Percentiles rank a stretch among this genome's conserved stretches.
phyloP scores from a whole-genome alignment of 1,140 invertebrate species.

The Achroia grisella region DNA sequence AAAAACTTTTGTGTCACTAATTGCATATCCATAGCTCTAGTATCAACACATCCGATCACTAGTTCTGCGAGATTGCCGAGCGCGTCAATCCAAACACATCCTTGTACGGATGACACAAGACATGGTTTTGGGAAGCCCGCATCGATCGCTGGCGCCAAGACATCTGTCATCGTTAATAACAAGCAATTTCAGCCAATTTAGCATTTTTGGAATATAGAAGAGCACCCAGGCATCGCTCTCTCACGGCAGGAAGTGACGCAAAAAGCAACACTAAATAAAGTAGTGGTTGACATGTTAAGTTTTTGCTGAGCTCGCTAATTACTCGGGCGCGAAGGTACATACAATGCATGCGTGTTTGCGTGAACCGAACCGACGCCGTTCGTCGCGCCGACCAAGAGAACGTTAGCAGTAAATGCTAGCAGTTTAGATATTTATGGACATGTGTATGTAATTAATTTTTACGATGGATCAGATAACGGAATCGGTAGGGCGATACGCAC shows the following conservation, averaged over 20 bases:
- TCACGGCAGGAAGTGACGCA: slow-evolving; percentile 52
- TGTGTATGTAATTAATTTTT: slow-evolving; percentile 71
- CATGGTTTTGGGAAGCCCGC: slow-evolving; percentile 6
- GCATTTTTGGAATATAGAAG: slow-evolving; percentile 61
- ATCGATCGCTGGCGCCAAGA: slow-evolving; percentile 46
- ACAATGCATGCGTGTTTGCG: slow-evolving; percentile 38
- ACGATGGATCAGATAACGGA: slow-evolving; percentile 62
- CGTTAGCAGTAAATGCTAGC: slow-evolving; percentile 47
- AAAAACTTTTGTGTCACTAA: slow-evolving; percentile 53
- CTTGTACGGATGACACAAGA: slow-evolving; percentile 10
- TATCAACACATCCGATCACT: slow-evolving; percentile 61
- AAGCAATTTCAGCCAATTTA: slow-evolving; percentile 69
- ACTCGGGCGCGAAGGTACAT: slow-evolving; percentile 20
- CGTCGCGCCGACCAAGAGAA: slow-evolving; percentile 17
- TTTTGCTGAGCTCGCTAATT: slow-evolving; percentile 48
- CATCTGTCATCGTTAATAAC: slow-evolving; percentile 72
- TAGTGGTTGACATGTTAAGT: slow-evolving; percentile 47
- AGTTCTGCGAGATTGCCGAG: slow-evolving; percentile 20
- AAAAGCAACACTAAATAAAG: slow-evolving; percentile 61
- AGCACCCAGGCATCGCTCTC: slow-evolving; percentile 50
- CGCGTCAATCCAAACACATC: slow-evolving; percentile 8
- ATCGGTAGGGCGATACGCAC: slow-evolving; percentile 48
- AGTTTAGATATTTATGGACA: slow-evolving; percentile 67
- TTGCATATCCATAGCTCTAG: slow-evolving; percentile 56
- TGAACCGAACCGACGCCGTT: slow-evolving; percentile 19